phyloP scores from a whole-genome alignment of 2,113 vertebrate genomes.

The Petaurus breviceps region DNA sequence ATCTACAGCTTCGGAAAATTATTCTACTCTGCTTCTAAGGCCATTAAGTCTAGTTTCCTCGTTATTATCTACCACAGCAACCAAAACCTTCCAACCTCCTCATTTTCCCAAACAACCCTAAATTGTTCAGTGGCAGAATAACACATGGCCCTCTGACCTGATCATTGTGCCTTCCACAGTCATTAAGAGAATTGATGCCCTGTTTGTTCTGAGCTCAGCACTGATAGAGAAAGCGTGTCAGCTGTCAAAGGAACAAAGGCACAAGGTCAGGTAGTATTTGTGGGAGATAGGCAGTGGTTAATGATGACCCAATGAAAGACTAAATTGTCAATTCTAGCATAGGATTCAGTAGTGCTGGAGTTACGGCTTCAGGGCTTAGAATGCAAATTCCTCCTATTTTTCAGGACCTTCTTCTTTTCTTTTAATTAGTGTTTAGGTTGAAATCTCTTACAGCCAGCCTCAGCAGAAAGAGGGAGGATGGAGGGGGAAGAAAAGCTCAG shows the following conservation, averaged over 20 bases:
- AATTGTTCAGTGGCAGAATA: constrained; percentile 25
- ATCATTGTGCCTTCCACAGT: constrained; percentile 12
- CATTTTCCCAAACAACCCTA: constrained; percentile 19
- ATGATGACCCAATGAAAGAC: constrained; percentile 26
- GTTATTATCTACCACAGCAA: not conserved
- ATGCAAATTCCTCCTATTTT: constrained; percentile 7
- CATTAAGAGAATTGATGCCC: not conserved
- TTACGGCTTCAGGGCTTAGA: not conserved
- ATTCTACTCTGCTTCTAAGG: constrained; percentile 16
- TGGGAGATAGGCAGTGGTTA: not conserved
- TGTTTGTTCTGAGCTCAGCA: not conserved
- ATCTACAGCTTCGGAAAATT: constrained; percentile 30
- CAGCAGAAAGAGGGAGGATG: not conserved
- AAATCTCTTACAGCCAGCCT: not conserved
- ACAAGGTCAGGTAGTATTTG: not conserved
- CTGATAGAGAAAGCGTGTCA: not conserved
- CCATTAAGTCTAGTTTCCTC: constrained; percentile 45
- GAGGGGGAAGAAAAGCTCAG: not conserved
- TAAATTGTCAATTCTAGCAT: not conserved
- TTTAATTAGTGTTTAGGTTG: constrained; percentile 28
- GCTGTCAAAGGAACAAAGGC: not conserved
- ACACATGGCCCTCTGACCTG: not conserved
- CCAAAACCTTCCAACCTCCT: constrained; percentile 14
- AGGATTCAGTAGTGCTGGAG: too few species aligned
- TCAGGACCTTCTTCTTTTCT: constrained; percentile 26